A percentile compares a stretch with the other conserved stretches of the same genome.
These are phyloP conservation scores for Brachyptera risi DNA, from an alignment of 2,888 invertebrate species.

Conservation along the genomic window DNA sequence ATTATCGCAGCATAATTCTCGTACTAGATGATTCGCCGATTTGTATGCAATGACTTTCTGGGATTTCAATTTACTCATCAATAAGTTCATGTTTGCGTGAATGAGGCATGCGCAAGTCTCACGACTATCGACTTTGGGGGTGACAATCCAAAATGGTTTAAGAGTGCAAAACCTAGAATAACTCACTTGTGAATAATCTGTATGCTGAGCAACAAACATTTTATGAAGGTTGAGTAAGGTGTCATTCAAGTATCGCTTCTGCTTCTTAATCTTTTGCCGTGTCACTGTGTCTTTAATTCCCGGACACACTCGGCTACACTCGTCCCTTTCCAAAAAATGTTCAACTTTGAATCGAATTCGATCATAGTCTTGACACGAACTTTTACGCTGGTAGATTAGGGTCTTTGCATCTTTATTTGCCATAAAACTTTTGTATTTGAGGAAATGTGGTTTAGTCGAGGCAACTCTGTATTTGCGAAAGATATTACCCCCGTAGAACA, in stretches of 20 bases:
- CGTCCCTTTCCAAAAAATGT: background rate
- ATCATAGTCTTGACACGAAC: no score
- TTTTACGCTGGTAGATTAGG: no score
- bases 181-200: conserved; percentile 25
- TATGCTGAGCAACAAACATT: conserved; percentile 27
- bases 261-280: conserved; percentile 35
- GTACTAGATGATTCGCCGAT: conserved; percentile 7
- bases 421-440: no score
- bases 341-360: no score
- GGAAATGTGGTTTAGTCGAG: no score
- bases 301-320: background rate
- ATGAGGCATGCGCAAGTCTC: background rate
- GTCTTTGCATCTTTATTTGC: no score
- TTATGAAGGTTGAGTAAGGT: conserved; percentile 36
- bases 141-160: conserved; percentile 37
- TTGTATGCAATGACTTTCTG: conserved; percentile 18
- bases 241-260: conserved; percentile 36
- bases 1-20: conserved; percentile 23
- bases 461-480: no score
- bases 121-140: background rate
- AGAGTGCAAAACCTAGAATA: conserved; percentile 34
- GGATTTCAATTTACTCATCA: conserved; percentile 14
- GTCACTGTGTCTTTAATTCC: conserved; percentile 35
- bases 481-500: no score
- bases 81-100: conserved; percentile 27